phyloP scores from a whole-genome alignment of 2,888 invertebrate species.

The Aporophyla lueneburgensis region DNA sequence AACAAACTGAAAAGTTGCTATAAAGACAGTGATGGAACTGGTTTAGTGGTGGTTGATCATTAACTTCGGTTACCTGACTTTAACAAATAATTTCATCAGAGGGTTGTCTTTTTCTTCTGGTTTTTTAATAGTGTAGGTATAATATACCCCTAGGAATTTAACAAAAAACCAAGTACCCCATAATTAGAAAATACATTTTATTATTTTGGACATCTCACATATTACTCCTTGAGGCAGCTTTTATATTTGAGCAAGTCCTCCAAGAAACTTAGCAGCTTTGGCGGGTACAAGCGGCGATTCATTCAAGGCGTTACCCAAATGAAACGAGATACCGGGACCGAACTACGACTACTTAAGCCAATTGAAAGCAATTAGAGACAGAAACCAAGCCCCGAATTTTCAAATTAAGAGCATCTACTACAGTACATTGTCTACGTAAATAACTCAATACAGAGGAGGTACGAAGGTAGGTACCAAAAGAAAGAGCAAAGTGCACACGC shows the following conservation, averaged over 20 bases:
- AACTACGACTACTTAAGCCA: constrained; percentile 61
- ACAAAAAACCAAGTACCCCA: constrained; percentile 12
- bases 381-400: constrained; percentile 44
- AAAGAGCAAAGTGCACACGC: constrained; percentile 67
- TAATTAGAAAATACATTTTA: background rate
- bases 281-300: constrained; percentile 38
- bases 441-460: constrained; percentile 22
- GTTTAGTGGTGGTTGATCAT: background rate
- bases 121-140: background rate
- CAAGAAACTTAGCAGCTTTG: constrained; percentile 27
- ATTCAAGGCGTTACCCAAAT: constrained; percentile 65
- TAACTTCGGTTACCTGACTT: background rate
- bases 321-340: constrained; percentile 61
- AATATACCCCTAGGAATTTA: background rate
- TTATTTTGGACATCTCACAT: constrained; percentile 8
- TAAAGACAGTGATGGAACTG: no score
- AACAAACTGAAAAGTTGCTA: background rate
- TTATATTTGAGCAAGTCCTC: background rate
- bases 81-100: background rate
- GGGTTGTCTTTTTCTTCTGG: no score
- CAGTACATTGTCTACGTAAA: constrained; percentile 5
- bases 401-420: constrained; percentile 8
- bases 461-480: constrained; percentile 42
- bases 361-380: constrained; percentile 69
- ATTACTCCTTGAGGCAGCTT: background rate